Conservation (phyloP, 2,888 invertebrate genomes). For the Chaetogeoica ovagalla region DNA sequence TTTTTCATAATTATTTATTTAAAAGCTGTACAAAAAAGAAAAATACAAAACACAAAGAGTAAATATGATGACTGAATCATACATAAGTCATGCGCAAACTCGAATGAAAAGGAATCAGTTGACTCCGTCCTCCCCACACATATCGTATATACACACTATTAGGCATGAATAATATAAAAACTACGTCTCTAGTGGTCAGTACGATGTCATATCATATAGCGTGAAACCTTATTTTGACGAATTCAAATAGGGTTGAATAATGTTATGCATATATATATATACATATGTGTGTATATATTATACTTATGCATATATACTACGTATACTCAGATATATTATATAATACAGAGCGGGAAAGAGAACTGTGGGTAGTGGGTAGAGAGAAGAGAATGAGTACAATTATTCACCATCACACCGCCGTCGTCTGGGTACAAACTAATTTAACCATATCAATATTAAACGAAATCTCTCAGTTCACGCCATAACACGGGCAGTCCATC, state of each 20-base stretch:
- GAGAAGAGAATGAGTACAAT: background rate
- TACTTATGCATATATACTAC: background rate
- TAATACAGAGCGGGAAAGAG: background rate
- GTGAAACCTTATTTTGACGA: background rate
- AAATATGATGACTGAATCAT: no score
- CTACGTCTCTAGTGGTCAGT: no score
- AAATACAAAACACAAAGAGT: no score
- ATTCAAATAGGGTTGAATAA: background rate
- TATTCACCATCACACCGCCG: background rate
- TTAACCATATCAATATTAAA: conserved; percentile 41
- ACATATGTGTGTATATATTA: background rate
- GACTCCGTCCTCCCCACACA: no score
- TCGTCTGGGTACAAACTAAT: conserved; percentile 14
- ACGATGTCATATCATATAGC: background rate
- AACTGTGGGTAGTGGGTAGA: no score
- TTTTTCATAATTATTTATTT: no score
- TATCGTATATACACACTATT: no score
- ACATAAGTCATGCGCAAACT: no score
- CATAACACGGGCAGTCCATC: conserved; percentile 16
- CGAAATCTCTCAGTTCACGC: conserved; percentile 4
- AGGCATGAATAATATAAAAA: no score
- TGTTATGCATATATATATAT: background rate
- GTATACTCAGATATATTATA: background rate
- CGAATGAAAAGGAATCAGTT: no score
- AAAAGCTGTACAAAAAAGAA: no score